phyloP scores from a whole-genome alignment of 2,113 vertebrate genomes.

The Sterrhoptilus dennistouni region DNA sequence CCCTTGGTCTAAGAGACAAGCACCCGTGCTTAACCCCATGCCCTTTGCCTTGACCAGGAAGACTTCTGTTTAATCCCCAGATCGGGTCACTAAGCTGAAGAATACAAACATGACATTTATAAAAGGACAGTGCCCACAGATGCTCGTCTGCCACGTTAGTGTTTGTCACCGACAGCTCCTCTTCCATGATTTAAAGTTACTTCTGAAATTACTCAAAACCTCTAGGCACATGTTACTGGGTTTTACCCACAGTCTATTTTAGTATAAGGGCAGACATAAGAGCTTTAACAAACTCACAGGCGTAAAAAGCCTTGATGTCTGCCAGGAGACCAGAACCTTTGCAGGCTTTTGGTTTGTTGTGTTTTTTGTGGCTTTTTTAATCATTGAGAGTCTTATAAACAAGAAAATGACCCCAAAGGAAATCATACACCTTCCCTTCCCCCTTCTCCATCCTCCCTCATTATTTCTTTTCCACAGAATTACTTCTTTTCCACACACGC shows the following conservation, averaged over 20 bases:
- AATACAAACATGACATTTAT: background rate
- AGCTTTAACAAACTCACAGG: background rate
- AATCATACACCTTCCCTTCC: background rate
- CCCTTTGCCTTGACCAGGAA: background rate
- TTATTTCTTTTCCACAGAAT: background rate
- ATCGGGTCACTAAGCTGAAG: background rate
- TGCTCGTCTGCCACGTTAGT: background rate
- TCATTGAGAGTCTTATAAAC: background rate
- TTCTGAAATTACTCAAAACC: background rate
- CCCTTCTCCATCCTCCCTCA: background rate
- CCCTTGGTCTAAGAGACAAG: background rate
- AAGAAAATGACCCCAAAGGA: background rate
- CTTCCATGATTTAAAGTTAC: background rate
- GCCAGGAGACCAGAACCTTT: background rate
- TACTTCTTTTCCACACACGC: background rate
- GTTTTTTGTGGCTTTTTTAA: background rate
- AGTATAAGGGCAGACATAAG: background rate
- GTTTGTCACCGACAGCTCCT: background rate
- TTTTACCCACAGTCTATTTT: background rate
- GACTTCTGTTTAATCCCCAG: slow-evolving; percentile 15
- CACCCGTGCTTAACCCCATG: background rate
- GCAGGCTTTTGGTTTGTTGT: background rate
- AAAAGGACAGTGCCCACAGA: background rate
- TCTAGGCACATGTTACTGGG: background rate
- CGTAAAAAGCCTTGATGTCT: background rate